A percentile compares a stretch with the other conserved stretches of the same genome.
These are phyloP conservation scores for Drosophila trichaetosa DNA, from an alignment of 2,888 invertebrate genomes.

Conservation along the genomic window DNA sequence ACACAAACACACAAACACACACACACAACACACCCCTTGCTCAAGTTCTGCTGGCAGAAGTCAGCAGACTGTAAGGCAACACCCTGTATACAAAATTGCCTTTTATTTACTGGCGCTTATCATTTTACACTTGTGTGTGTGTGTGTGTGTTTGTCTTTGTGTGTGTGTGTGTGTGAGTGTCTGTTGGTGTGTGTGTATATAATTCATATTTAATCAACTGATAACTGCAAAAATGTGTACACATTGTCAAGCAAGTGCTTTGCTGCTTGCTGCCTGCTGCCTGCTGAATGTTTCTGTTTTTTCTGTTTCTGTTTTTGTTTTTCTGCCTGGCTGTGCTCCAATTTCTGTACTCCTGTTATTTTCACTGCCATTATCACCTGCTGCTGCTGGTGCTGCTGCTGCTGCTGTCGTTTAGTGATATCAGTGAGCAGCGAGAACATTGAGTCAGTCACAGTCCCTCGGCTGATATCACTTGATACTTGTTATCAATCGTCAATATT, in stretches of 20 bases:
- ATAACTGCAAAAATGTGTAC: conserved; percentile 63
- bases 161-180: conserved; percentile 14
- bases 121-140: conserved; percentile 56
- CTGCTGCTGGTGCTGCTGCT: conserved; percentile 35
- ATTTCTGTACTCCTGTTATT: conserved; percentile 76
- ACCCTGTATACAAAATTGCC: conserved; percentile 62
- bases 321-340: conserved; percentile 42
- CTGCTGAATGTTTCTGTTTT: conserved; percentile 1
- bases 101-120: conserved; percentile 66
- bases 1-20: background rate
- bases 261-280: background rate
- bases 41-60: background rate
- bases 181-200: conserved; percentile 46
- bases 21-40: background rate
- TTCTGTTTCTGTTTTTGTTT: background rate
- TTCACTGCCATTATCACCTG: conserved; percentile 73
- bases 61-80: conserved; percentile 17
- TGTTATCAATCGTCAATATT: conserved; percentile 54
- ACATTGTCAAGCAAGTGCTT: conserved; percentile 36
- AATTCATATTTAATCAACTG: conserved; percentile 81
- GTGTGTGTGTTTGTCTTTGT: background rate
- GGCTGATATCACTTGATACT: conserved; percentile 35
- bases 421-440: conserved; percentile 9
- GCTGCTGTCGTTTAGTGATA: conserved; percentile 28
- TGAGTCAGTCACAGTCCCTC: background rate